A percentile compares a stretch with the other conserved stretches of the same genome.
phyloP scores from a whole-genome alignment of 1,140 invertebrate species.

The Bombus pascuorum region DNA sequence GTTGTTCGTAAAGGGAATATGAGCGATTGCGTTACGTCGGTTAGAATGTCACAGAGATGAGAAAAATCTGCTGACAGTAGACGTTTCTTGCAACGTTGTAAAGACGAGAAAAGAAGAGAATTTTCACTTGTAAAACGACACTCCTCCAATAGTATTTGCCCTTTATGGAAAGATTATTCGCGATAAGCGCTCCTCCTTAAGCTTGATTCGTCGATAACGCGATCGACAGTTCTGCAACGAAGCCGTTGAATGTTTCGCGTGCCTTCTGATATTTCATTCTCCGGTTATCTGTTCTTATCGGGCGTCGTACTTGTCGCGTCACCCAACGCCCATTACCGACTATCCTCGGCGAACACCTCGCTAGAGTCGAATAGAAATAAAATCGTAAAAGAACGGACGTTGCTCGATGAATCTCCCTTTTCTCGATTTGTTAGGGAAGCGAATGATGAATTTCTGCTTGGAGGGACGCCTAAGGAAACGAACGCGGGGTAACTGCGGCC shows the following conservation, averaged over 20 bases:
- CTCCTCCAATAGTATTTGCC: not conserved
- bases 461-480: conserved; percentile 23
- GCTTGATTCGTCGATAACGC: conserved; percentile 14
- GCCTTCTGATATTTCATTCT: conserved; percentile 37
- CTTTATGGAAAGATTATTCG: conserved; percentile 1
- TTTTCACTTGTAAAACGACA: not conserved
- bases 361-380: conserved; percentile 3
- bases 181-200: conserved; percentile 39
- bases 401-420: not conserved
- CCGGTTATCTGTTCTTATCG: conserved; percentile 45
- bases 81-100: not conserved
- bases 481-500: not conserved
- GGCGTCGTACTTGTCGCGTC: conserved; percentile 40
- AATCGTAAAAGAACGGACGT: not conserved
- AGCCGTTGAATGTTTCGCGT: not conserved
- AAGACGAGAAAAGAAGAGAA: not conserved
- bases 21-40: not conserved
- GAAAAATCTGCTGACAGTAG: not conserved
- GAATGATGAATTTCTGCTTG: conserved; percentile 30
- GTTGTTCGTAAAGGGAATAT: not conserved
- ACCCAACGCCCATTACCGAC: not conserved
- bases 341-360: not conserved
- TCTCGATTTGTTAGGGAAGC: not conserved
- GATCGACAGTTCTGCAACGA: not conserved
- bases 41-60: not conserved